A percentile compares a stretch with the other conserved stretches of the same genome.
These are phyloP conservation scores for Nematopogon swammerdamellus DNA, from an alignment of 2,888 invertebrate species.

Conservation along the genomic window DNA sequence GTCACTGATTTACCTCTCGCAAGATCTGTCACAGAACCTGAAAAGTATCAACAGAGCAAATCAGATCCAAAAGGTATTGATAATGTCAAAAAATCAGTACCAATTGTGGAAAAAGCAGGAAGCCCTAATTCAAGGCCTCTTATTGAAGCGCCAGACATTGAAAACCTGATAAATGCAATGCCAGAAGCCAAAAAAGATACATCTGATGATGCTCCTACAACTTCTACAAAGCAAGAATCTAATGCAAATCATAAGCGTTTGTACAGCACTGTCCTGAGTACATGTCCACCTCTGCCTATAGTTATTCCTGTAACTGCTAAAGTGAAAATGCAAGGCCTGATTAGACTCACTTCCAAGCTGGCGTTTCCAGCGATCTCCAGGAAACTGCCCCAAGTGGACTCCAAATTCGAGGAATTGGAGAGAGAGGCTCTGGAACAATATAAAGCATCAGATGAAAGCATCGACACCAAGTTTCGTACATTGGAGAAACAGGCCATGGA, in stretches of 20 bases:
- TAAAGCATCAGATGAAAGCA: conserved; percentile 55
- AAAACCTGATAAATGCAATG: too few species aligned
- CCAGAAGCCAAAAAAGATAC: too few species aligned
- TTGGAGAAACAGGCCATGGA: conserved; percentile 65
- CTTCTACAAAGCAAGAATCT: too few species aligned
- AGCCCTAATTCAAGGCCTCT: too few species aligned
- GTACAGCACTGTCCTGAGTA: conserved; percentile 53
- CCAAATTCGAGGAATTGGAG: conserved; percentile 55
- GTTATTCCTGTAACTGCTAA: conserved; percentile 29
- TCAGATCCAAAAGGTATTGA: too few species aligned
- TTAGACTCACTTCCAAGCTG: conserved; percentile 41
- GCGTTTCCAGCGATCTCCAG: conserved; percentile 29
- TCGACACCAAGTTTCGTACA: conserved; percentile 58
- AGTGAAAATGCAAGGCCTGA: conserved; percentile 32
- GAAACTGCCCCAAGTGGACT: conserved; percentile 30
- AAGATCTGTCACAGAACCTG: too few species aligned
- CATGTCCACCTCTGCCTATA: conserved; percentile 34
- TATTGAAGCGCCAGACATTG: too few species aligned
- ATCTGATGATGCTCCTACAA: too few species aligned
- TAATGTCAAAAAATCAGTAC: too few species aligned
- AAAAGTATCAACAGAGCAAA: too few species aligned
- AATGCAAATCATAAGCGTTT: conserved; percentile 29
- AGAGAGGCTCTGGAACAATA: conserved; percentile 59
- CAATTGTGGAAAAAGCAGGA: too few species aligned
- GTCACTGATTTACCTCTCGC: too few species aligned